Evolutionary conservation across 2,888 invertebrate species (phyloP).

Genomic region (Caenorhabditis panamensis): DNA sequence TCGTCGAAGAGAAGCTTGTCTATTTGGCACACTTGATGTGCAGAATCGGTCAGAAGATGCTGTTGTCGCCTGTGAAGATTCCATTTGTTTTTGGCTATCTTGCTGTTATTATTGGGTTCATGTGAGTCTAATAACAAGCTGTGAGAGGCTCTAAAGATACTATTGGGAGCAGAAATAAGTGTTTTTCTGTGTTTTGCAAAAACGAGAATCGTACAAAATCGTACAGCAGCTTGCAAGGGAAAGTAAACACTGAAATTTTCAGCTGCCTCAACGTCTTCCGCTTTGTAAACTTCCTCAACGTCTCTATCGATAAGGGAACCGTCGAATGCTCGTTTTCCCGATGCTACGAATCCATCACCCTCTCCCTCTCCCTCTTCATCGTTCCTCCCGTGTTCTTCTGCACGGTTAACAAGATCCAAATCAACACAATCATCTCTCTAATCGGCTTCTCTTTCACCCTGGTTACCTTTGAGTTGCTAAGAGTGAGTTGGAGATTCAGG

Average conservation of each 20-base stretch:
- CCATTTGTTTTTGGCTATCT: slow-evolving; percentile 51
- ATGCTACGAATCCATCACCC: slow-evolving; percentile 42
- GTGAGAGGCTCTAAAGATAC: not conserved
- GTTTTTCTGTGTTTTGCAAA: no score
- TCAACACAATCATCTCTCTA: slow-evolving; percentile 50
- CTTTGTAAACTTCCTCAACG: slow-evolving; percentile 36
- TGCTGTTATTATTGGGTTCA: slow-evolving; percentile 40
- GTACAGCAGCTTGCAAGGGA: no score
- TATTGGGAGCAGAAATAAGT: not conserved
- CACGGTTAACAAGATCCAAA: slow-evolving; percentile 45
- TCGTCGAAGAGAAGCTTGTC: slow-evolving; percentile 56
- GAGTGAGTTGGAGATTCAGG: slow-evolving; percentile 22
- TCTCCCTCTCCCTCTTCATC: slow-evolving; percentile 44
- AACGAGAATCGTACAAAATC: no score
- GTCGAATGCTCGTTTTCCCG: slow-evolving; percentile 52
- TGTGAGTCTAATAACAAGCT: slow-evolving; percentile 34
- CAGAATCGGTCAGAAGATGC: slow-evolving; percentile 46
- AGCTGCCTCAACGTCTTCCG: slow-evolving; percentile 43
- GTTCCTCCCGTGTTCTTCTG: slow-evolving; percentile 50
- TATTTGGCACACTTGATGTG: slow-evolving; percentile 61
- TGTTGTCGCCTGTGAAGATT: slow-evolving; percentile 35
- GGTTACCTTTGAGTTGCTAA: slow-evolving; percentile 34
- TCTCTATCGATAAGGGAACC: slow-evolving; percentile 45
- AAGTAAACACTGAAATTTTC: no score
- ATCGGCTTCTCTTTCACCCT: slow-evolving; percentile 47